Conservation (phyloP, 2,888 invertebrate species). For the Dexiosoma caninum region DNA sequence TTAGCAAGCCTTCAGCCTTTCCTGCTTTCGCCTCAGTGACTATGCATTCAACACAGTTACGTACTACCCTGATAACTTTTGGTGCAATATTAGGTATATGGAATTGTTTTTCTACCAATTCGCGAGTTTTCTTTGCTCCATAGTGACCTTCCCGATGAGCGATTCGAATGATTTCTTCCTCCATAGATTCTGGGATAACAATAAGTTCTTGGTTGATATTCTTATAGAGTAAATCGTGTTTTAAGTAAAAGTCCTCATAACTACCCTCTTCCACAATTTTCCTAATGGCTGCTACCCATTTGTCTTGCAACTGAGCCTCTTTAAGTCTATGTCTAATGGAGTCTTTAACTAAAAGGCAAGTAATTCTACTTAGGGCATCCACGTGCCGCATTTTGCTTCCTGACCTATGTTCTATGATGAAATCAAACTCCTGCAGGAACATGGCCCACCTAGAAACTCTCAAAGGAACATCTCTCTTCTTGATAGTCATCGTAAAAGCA, state of each 20-base stretch:
- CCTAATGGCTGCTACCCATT: not conserved
- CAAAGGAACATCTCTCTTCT: not conserved
- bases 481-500: not conserved
- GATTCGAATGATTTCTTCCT: not conserved
- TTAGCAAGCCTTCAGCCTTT: not conserved
- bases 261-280: not conserved
- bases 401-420: not conserved
- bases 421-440: not conserved
- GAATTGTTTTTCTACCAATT: not conserved
- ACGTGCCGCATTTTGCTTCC: not conserved
- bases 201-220: not conserved
- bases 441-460: not conserved
- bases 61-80: not conserved
- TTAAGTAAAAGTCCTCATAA: not conserved
- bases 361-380: not conserved
- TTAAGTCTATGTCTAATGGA: not conserved
- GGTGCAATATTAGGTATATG: not conserved
- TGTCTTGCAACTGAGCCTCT: not conserved
- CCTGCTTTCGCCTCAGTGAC: not conserved
- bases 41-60: not conserved
- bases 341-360: not conserved
- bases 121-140: not conserved
- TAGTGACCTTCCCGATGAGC: not conserved
- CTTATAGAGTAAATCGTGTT: not conserved
- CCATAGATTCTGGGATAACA: not conserved